Evolutionary conservation across 2,797 vertebrate species (phyloP).

Genomic region (Tapera naevia): DNA sequence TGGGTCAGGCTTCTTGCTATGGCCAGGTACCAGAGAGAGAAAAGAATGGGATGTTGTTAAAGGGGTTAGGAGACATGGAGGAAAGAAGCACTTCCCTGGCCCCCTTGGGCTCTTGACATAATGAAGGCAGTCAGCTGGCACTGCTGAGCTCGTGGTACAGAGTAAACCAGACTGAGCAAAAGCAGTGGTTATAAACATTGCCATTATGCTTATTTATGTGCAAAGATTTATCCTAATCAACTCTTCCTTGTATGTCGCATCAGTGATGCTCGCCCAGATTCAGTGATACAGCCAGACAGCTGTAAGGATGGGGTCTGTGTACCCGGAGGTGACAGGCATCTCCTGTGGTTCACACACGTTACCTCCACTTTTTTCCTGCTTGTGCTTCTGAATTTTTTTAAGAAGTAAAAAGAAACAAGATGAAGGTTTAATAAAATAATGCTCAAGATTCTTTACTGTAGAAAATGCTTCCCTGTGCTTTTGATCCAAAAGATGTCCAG

Average conservation of each 20-base stretch:
- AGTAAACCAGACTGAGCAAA: constrained; percentile 6
- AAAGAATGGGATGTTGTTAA: not conserved
- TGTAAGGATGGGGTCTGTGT: not conserved
- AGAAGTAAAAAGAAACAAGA: not conserved
- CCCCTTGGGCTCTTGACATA: accelerated
- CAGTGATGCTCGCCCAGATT: not conserved
- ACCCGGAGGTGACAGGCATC: not conserved
- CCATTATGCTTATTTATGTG: not conserved
- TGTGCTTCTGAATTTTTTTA: not conserved
- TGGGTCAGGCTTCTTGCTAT: not conserved
- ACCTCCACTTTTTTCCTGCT: not conserved
- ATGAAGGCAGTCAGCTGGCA: not conserved
- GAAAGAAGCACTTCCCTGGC: not conserved
- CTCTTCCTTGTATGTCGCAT: not conserved
- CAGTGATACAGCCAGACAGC: not conserved
- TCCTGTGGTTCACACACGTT: accelerated
- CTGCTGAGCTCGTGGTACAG: not conserved
- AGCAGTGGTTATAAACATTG: not conserved
- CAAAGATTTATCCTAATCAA: not conserved
- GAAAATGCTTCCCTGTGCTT: not conserved
- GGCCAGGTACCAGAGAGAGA: not conserved
- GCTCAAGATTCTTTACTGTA: not conserved
- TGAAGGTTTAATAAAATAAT: not conserved
- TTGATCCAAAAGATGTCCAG: not conserved
- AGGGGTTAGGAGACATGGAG: not conserved